Base-by-base conservation (phyloP, 1,140 invertebrate species). In the Drosophila sp. region DNA sequence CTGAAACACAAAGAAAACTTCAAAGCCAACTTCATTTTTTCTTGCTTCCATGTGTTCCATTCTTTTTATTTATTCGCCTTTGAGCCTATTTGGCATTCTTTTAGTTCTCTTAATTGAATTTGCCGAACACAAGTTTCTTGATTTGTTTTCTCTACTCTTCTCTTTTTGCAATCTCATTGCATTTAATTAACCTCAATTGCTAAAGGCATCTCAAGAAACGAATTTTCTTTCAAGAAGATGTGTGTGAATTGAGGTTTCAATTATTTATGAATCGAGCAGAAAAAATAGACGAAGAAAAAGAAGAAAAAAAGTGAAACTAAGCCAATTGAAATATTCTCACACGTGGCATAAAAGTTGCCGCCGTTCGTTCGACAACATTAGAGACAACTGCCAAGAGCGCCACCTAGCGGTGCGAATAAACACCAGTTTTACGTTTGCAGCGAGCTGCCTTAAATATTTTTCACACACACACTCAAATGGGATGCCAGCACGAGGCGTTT, bases 271-370 rank as follows among this genome's bases (percentile, higher is more conserved):
- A 32, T 48, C 27, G 34, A 16, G 25, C 27, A 25, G 18, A 13
- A 43, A 14, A 34, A 34, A 46, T n/a, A n/a, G n/a, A n/a, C n/a
- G n/a, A n/a, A n/a, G n/a, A n/a, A n/a, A 64, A 56, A 25, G 21
- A 40, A 46, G n/a, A 53, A 21, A 36, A 36, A 36, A 21, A 34
- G 14, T 53, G 50, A 36, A 53, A 36, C 32, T 34, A 53, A 76
- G 70, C 69, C 74, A 76, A 76, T 76, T 76, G 69, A 76, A 76
- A 76, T 72, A 72, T 76, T 76, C 70, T 72, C 74, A 72, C 63
- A 72, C 63, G 62, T 65, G 43, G 73, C 73, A 72, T 76, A 66
- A 76, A 72, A 73, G 56, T 73, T 72, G 25, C 34, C 14, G 40
- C 4, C 50, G 45, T 46, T 71, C 56, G 43, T 34, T 13, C 59